Percentiles rank a stretch among this genome's conserved stretches.
These are phyloP conservation scores for Urocyon cinereoargenteus DNA, from an alignment of 2,797 vertebrate genomes.

Conservation along the genomic window DNA sequence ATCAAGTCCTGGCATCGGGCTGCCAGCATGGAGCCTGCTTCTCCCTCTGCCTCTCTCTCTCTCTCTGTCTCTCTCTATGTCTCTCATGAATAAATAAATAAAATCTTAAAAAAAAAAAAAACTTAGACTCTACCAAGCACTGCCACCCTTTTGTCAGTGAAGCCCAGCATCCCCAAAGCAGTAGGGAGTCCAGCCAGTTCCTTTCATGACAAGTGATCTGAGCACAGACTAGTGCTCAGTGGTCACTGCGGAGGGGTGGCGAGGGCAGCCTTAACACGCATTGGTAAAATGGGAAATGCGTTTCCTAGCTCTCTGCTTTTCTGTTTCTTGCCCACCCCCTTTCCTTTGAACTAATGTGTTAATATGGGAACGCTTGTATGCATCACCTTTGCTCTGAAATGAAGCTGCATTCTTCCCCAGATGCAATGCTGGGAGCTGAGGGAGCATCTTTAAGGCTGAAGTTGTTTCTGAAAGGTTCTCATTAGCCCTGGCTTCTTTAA, in stretches of 20 bases:
- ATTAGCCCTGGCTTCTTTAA: not conserved
- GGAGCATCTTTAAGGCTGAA: not conserved
- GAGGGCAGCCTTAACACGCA: not conserved
- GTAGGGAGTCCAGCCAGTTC: not conserved
- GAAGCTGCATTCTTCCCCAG: not conserved
- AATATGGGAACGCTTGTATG: not conserved
- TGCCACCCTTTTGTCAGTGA: not conserved
- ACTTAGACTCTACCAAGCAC: not conserved
- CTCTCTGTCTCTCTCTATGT: too few relatives aligned
- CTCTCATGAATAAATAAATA: too few relatives aligned
- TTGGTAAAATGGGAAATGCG: not conserved
- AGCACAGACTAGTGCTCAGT: not conserved
- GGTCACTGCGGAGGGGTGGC: too few relatives aligned
- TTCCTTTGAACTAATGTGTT: not conserved
- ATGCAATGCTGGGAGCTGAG: not conserved
- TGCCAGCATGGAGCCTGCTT: too few relatives aligned
- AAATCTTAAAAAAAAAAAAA: not conserved
- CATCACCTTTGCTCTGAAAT: not conserved
- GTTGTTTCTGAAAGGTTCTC: not conserved
- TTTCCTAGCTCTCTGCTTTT: not conserved
- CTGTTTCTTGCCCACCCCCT: not conserved
- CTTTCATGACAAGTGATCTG: not conserved
- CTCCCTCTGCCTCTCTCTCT: too few relatives aligned
- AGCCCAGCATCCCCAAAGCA: not conserved
- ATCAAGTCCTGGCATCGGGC: too few relatives aligned